Conservation (phyloP, 2,888 invertebrate species). For the Rhodophaea formosa region DNA sequence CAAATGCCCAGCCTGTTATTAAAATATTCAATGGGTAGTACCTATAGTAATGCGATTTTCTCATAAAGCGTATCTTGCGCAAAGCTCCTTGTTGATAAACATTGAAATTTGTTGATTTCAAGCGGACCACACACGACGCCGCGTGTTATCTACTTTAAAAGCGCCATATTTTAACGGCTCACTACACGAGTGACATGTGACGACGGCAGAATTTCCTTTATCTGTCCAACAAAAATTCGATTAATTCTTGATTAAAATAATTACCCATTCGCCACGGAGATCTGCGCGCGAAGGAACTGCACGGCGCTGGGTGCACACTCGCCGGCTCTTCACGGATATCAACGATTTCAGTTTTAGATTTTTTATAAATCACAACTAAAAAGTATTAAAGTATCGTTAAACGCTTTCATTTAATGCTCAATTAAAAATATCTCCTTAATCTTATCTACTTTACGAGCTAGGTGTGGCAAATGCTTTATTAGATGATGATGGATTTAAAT, state of each 20-base stretch:
- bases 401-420: neutral
- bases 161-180: constrained; percentile 57
- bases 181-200: constrained; percentile 51
- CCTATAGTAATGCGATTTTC: constrained; percentile 13
- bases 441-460: neutral
- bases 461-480: neutral
- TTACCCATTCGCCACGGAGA: constrained; percentile 56
- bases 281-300: constrained; percentile 30
- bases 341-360: constrained; percentile 18
- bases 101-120: constrained; percentile 59
- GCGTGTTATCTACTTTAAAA: constrained; percentile 43
- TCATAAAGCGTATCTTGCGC: constrained; percentile 42
- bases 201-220: constrained; percentile 47
- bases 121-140: constrained; percentile 66
- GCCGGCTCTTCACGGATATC: constrained; percentile 18
- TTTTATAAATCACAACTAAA: constrained; percentile 2
- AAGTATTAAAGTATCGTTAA: neutral
- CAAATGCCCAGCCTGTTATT: neutral
- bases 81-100: constrained; percentile 66
- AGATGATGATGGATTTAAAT: neutral
- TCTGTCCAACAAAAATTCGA: constrained; percentile 49
- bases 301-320: constrained; percentile 4
- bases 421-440: neutral
- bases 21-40: neutral
- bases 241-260: constrained; percentile 66